These are phyloP conservation scores for Sericinus montela DNA, from an alignment of 2,888 invertebrate genomes.

Conservation along the genomic window DNA sequence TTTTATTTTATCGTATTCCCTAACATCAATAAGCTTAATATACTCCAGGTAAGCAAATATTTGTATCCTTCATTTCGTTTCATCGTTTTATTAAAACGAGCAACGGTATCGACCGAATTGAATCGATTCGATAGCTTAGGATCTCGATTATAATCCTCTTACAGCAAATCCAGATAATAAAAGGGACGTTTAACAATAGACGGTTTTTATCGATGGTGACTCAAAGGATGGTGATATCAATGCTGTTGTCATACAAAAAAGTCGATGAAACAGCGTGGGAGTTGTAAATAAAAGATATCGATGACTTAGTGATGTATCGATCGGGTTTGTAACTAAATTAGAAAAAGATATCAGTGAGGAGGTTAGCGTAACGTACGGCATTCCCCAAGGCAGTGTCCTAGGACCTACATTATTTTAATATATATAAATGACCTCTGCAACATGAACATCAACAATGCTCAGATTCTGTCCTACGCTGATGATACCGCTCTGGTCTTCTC, in stretches of 20 bases:
- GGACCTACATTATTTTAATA: too few species aligned
- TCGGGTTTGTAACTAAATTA: background rate
- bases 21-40: background rate
- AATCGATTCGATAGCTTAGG: constrained; percentile 8
- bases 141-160: constrained; percentile 57
- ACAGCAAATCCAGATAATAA: constrained; percentile 44
- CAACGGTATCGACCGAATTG: constrained; percentile 14
- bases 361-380: too few species aligned
- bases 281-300: constrained; percentile 30
- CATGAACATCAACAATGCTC: too few species aligned
- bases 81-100: constrained; percentile 4
- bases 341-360: too few species aligned
- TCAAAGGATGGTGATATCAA: constrained; percentile 29
- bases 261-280: constrained; percentile 27
- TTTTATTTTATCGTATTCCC: background rate
- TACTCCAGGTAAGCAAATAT: constrained; percentile 8
- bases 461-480: too few species aligned
- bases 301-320: constrained; percentile 27
- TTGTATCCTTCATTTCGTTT: background rate
- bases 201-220: constrained; percentile 24
- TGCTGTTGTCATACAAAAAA: constrained; percentile 24
- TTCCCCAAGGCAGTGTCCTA: too few species aligned
- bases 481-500: too few species aligned
- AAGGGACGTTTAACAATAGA: constrained; percentile 29
- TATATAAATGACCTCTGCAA: too few species aligned